Conservation (phyloP, 1,140 invertebrate species). For the Orchestia grillus region DNA sequence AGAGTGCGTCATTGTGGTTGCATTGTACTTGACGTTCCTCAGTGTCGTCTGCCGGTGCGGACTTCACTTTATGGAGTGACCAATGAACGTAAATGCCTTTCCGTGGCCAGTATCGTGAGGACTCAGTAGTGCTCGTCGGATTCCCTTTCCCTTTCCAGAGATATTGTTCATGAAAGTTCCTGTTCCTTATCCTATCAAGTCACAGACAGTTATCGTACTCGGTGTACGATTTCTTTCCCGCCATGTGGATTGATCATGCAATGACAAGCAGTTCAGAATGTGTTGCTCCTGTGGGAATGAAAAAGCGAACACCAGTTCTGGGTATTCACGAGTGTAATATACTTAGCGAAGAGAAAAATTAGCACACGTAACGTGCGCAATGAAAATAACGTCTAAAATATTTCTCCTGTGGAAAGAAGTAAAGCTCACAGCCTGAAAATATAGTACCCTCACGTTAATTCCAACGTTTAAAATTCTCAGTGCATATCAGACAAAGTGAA, state of each 20-base stretch:
- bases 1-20: no score
- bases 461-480: background rate
- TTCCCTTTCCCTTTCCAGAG: background rate
- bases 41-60: background rate
- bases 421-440: background rate
- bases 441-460: background rate
- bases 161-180: background rate
- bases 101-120: background rate
- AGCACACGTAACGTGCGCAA: background rate
- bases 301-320: no score
- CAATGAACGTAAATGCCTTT: background rate
- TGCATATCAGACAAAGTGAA: background rate
- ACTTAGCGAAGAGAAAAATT: background rate
- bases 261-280: background rate
- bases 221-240: background rate
- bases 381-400: background rate
- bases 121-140: background rate
- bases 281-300: no score
- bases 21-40: background rate
- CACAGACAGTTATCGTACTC: background rate
- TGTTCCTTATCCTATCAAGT: background rate
- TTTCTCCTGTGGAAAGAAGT: background rate
- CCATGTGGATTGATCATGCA: background rate
- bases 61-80: background rate
- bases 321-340: background rate